Conservation (phyloP, 2,113 vertebrate genomes). For the Columba janthina region DNA sequence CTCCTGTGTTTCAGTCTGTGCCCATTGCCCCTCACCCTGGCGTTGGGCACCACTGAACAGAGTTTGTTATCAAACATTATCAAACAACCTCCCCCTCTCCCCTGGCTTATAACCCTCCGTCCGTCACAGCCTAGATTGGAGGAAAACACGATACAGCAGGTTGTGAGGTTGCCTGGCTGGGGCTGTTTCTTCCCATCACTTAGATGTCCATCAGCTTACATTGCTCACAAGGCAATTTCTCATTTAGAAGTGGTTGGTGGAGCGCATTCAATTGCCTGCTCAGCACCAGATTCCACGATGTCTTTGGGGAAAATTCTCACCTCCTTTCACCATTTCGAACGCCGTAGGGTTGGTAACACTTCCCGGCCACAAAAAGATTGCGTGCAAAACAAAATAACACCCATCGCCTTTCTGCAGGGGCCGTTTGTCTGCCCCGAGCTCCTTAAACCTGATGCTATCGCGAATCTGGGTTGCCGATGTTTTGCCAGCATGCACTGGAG, state of each 20-base stretch:
- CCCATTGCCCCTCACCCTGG: too few species aligned
- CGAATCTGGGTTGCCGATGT: rapidly evolving
- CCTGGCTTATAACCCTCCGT: neutral
- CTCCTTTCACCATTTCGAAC: neutral
- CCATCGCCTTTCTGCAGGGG: rapidly evolving
- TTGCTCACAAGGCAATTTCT: neutral
- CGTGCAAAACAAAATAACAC: neutral
- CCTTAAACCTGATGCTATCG: neutral
- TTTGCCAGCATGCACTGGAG: neutral
- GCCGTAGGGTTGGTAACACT: neutral
- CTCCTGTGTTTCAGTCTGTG: too few species aligned
- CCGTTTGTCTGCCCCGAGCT: neutral
- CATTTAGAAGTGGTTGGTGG: neutral
- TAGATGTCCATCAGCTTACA: neutral
- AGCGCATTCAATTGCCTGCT: neutral
- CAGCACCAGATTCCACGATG: neutral
- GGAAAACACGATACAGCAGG: neutral
- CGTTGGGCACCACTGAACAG: too few species aligned
- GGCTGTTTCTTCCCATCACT: neutral
- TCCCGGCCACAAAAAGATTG: neutral
- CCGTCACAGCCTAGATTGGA: neutral
- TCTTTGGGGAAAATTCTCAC: neutral
- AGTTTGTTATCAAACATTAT: too few species aligned
- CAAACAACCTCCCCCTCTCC: rapidly evolving
- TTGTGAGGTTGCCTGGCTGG: neutral